Percentiles rank a stretch among this genome's conserved stretches.
These are phyloP conservation scores for Apocheima hispidaria DNA, from an alignment of 2,888 invertebrate genomes.

Conservation along the genomic window DNA sequence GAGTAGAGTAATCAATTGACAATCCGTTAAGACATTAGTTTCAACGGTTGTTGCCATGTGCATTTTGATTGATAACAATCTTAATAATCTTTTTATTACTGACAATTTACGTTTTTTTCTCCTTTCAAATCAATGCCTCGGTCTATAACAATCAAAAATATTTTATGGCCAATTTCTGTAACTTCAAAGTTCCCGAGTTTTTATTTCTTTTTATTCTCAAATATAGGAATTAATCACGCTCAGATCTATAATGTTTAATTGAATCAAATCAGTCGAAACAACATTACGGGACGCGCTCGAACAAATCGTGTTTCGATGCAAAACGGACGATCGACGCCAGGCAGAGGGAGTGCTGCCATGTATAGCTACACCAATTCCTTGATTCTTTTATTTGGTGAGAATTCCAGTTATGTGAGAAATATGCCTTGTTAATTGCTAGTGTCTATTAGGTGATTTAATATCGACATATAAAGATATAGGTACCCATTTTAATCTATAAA, in stretches of 20 bases:
- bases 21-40: slow-evolving; percentile 16
- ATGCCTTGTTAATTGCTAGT: no score
- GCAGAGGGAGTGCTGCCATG: slow-evolving; percentile 21
- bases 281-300: slow-evolving; percentile 53
- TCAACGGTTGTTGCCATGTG: slow-evolving; percentile 26
- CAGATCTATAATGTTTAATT: slow-evolving; percentile 67
- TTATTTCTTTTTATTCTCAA: slow-evolving; percentile 40
- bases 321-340: slow-evolving; percentile 55
- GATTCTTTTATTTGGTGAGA: background rate
- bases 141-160: slow-evolving; percentile 35
- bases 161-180: slow-evolving; percentile 37
- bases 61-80: slow-evolving; percentile 24
- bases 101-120: slow-evolving; percentile 30
- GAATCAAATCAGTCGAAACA: slow-evolving; percentile 76
- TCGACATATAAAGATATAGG: no score
- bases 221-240: slow-evolving; percentile 60
- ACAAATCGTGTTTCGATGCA: slow-evolving; percentile 75
- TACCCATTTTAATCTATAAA: no score
- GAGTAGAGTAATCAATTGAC: slow-evolving; percentile 6
- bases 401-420: no score
- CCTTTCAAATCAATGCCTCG: slow-evolving; percentile 35
- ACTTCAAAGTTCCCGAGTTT: slow-evolving; percentile 38
- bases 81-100: slow-evolving; percentile 27
- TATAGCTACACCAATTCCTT: background rate
- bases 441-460: no score